phyloP scores from a whole-genome alignment of 2,113 vertebrate genomes.

The Shinisaurus crocodilurus region DNA sequence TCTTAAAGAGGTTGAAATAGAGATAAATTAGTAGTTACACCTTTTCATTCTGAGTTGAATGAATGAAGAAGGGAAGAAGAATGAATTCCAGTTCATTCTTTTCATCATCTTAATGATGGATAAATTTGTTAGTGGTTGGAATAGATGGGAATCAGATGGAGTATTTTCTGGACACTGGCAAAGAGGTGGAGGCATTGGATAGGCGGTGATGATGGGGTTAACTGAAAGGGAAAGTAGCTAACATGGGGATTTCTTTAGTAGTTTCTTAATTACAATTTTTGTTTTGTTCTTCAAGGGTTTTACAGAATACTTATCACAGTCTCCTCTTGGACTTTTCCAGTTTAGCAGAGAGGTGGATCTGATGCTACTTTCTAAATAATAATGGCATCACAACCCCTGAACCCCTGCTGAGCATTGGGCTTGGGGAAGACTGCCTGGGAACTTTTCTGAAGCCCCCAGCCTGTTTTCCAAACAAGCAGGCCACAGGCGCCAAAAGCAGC shows the following conservation, averaged over 20 bases:
- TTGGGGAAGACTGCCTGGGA: background rate
- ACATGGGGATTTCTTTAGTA: background rate
- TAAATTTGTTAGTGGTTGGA: conserved; percentile 29
- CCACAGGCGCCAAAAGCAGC: background rate
- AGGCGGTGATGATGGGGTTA: background rate
- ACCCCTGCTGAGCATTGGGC: too few relatives aligned
- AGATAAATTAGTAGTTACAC: conserved; percentile 43
- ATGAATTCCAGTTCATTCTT: conserved; percentile 33
- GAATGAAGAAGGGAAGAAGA: conserved; percentile 2
- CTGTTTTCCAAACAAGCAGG: background rate
- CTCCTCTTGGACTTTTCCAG: background rate
- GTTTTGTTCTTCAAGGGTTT: background rate
- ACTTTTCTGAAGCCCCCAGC: background rate
- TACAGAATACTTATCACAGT: background rate
- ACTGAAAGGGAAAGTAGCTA: background rate
- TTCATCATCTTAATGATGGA: conserved; percentile 32
- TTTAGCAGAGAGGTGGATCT: background rate
- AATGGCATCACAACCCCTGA: background rate
- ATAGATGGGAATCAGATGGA: conserved; percentile 46
- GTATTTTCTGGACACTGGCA: background rate
- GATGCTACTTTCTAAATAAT: background rate
- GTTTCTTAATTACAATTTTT: background rate
- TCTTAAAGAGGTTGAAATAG: conserved; percentile 58
- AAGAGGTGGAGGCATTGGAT: conserved; percentile 22
- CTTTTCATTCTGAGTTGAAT: conserved; percentile 37